phyloP scores from a whole-genome alignment of 2,113 vertebrate species.

The Cynoglossus semilaevis region DNA sequence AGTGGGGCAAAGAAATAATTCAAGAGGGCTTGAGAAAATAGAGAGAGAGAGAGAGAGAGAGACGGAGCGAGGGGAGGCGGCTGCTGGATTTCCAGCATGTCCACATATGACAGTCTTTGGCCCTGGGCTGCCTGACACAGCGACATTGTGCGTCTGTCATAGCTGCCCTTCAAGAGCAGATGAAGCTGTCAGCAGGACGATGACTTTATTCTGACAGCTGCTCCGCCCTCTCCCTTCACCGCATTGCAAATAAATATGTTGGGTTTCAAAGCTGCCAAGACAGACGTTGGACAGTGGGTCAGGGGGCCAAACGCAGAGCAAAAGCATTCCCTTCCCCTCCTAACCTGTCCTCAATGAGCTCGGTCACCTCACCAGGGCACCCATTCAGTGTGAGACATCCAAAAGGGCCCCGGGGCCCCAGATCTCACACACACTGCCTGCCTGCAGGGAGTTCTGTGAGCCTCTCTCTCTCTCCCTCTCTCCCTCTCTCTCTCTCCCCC shows the following conservation, averaged over 20 bases:
- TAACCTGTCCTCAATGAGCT: constrained; percentile 69
- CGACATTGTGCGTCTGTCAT: constrained; percentile 70
- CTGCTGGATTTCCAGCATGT: constrained; percentile 56
- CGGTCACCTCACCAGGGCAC: constrained; percentile 58
- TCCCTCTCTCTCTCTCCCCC: constrained; percentile 24
- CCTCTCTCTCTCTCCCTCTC: constrained; percentile 26
- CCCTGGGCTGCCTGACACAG: constrained; percentile 48
- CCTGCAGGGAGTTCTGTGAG: constrained; percentile 39
- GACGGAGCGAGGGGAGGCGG: constrained; percentile 29
- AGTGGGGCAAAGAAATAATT: constrained; percentile 47
- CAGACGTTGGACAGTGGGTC: constrained; percentile 67
- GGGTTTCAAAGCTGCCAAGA: constrained; percentile 63
- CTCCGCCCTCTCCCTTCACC: constrained; percentile 67
- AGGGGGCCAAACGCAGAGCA: constrained; percentile 64
- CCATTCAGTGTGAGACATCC: constrained; percentile 63
- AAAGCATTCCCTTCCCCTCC: constrained; percentile 69
- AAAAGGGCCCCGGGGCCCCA: constrained; percentile 52
- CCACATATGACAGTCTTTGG: constrained; percentile 58
- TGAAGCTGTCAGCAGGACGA: constrained; percentile 72
- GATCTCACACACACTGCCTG: constrained; percentile 58
- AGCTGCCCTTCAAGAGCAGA: constrained; percentile 62
- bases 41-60: constrained; percentile 16
- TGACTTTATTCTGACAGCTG: constrained; percentile 67
- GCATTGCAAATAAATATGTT: constrained; percentile 70
- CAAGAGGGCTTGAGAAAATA: constrained; percentile 21